A percentile compares a stretch with the other conserved stretches of the same genome.
Conservation (phyloP, 1,140 invertebrate genomes). For the Drosophila ambigua region DNA sequence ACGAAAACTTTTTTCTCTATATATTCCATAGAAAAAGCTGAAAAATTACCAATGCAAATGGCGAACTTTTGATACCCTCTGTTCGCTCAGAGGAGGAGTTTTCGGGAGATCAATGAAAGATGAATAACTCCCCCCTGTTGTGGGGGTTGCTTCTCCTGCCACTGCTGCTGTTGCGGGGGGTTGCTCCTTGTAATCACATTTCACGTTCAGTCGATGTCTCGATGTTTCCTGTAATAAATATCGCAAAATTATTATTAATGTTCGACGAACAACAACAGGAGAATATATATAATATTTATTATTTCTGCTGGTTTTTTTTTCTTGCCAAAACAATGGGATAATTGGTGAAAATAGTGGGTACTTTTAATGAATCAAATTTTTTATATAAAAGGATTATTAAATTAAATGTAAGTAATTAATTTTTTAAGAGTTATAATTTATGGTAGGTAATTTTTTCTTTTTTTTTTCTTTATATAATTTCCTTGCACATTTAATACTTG, state of each 20-base stretch:
- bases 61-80: constrained; percentile 66
- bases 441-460: too few species aligned
- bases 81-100: constrained; percentile 9
- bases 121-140: constrained; percentile 17
- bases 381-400: too few species aligned
- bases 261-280: constrained; percentile 35
- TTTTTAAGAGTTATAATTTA: too few species aligned
- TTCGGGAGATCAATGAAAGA: constrained; percentile 62
- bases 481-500: too few species aligned
- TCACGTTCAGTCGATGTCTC: constrained; percentile 67
- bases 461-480: too few species aligned
- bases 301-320: constrained; percentile 19
- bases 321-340: constrained; percentile 20
- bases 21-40: constrained; percentile 48
- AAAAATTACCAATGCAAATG: constrained; percentile 65
- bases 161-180: constrained; percentile 12
- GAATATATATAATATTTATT: constrained; percentile 15
- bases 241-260: constrained; percentile 81
- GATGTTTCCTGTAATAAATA: constrained; percentile 80
- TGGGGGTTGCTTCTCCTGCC: constrained; percentile 24
- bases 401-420: too few species aligned
- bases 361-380: too few species aligned
- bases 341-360: too few species aligned
- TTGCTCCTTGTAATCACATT: constrained; percentile 75
- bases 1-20: constrained; percentile 58